Conservation (phyloP, 2,797 vertebrate species). For the Vultur gryphus region DNA sequence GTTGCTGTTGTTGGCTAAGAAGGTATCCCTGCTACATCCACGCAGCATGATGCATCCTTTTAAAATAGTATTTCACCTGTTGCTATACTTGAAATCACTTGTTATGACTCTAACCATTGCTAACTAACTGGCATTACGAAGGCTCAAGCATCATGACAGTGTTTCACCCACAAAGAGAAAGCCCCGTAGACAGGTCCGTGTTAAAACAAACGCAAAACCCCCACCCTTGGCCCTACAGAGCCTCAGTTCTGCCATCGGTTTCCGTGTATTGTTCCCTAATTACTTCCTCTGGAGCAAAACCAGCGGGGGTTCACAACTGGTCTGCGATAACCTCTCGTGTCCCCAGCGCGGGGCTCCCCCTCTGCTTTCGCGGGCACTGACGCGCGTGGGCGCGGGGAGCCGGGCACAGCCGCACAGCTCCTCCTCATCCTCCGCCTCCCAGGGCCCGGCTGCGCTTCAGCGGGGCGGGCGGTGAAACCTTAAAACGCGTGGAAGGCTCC, state of each 20-base stretch:
- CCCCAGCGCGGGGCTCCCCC: neutral
- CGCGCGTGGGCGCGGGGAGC: neutral
- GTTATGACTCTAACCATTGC: neutral
- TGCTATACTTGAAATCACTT: neutral
- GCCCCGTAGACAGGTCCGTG: rapidly evolving
- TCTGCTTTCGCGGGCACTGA: too few species aligned
- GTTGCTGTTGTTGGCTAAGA: neutral
- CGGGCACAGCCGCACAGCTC: too few species aligned
- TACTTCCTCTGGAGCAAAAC: neutral
- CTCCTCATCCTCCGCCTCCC: neutral
- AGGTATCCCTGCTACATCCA: neutral
- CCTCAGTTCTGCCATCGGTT: rapidly evolving
- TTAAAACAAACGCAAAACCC: rapidly evolving
- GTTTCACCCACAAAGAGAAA: neutral
- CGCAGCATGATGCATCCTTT: neutral
- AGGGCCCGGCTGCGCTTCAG: neutral
- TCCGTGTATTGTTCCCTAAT: neutral
- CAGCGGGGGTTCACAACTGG: rapidly evolving
- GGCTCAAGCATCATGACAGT: neutral
- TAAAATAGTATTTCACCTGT: slow-evolving; percentile 25
- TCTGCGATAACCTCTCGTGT: neutral
- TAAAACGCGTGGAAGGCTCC: too few species aligned
- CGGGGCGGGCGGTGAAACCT: neutral
- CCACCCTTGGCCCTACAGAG: rapidly evolving
- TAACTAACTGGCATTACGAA: rapidly evolving